Percentiles rank a stretch among this genome's conserved stretches.
Conservation (phyloP, 2,888 invertebrate species). For the Lymantria dispar region DNA sequence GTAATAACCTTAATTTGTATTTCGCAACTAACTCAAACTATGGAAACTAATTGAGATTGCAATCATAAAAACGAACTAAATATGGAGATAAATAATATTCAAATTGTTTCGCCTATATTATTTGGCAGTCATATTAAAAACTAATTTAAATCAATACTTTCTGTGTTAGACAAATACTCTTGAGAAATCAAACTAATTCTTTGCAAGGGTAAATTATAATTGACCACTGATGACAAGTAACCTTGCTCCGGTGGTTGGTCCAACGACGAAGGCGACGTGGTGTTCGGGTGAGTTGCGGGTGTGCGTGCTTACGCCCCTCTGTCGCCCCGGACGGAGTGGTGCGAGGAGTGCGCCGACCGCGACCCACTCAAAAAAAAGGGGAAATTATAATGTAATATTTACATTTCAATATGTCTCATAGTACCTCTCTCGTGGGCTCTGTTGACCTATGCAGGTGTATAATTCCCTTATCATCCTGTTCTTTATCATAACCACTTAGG, state of each 20-base stretch:
- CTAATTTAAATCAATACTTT: not conserved
- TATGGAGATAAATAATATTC: slow-evolving; percentile 3
- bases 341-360: too few relatives aligned
- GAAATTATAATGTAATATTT: not conserved
- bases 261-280: too few relatives aligned
- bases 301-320: too few relatives aligned
- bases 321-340: too few relatives aligned
- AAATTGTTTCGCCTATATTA: not conserved
- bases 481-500: too few relatives aligned
- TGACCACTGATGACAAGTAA: too few relatives aligned
- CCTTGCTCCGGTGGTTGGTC: too few relatives aligned
- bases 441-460: too few relatives aligned
- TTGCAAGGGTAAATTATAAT: not conserved
- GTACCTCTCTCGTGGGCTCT: too few relatives aligned
- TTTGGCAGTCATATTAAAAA: not conserved
- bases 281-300: too few relatives aligned
- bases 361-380: too few relatives aligned
- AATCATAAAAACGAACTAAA: slow-evolving; percentile 37
- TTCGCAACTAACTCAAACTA: slow-evolving; percentile 38
- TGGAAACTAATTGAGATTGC: slow-evolving; percentile 45
- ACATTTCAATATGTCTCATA: not conserved
- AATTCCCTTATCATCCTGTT: too few relatives aligned
- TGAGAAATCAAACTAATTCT: not conserved
- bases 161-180: not conserved
- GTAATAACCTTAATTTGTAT: slow-evolving; percentile 40